Base-by-base conservation (phyloP, 2,888 invertebrate species). In the Deilephila elpenor region DNA sequence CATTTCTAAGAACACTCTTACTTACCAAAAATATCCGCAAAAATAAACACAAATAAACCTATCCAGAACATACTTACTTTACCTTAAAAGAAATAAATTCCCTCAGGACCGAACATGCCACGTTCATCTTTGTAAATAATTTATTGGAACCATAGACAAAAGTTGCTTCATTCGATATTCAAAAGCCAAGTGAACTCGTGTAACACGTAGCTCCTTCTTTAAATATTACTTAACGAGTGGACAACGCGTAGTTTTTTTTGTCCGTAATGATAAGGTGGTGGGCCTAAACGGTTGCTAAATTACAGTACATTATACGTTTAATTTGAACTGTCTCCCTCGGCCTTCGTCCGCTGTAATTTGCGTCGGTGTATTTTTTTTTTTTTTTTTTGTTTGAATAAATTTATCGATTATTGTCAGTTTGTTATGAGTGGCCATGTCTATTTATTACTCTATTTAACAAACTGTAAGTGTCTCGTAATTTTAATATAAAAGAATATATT, bases 201-300 rank as follows among this genome's bases (percentile, higher is more conserved):
- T 62, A 70, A 60, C 72, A 51, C 60, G 71, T 70, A 79, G 32
- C 61, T 84, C 86, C 71, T 80, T 78, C 82, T 82, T 83, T 84
- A 84, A 85, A 87, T 86, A 84, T 88, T 87, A 83, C 82, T 80
- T 77, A 82, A 83, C 80, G 76, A 76, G 75, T 71, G 62, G 44
- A 53, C 73, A 62, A 20, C 60, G 70, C 59, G 73, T 60, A 73
- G 77, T 82, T 85, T 86, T 86, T 85, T 84, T 80, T 77, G 82
- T 76, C 77, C 74, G 74, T 91, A 91, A 91, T 92, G 82, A 90
- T 84, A 88, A 82, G 84, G 84, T 85, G 78, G 80, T 83, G 87
- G 86, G 86, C 89, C 88, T 79, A 75, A 76, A 73, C 80, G 81
- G 86, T 81, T 83, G 83, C 82, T 75, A 91, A 92, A 92, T 91